Evolutionary conservation across 1,140 invertebrate genomes (phyloP).

Genomic region (Macrotrachela quadricornifera): DNA sequence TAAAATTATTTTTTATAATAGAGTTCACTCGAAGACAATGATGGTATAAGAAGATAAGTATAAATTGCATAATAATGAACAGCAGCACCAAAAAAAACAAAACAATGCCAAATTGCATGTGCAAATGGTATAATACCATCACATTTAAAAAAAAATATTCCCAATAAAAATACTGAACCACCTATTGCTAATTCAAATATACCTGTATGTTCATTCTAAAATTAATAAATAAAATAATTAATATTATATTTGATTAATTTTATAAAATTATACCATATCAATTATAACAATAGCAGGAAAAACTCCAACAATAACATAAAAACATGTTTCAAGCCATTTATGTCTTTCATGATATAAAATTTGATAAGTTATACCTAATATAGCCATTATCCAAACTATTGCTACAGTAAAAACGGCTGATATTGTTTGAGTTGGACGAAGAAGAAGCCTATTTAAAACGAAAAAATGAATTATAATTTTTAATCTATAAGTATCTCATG

Average conservation of each 20-base stretch:
- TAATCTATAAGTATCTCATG: background rate
- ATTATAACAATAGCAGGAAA: constrained; percentile 43
- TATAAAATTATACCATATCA: constrained; percentile 9
- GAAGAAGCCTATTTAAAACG: no score
- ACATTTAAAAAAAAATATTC: constrained; percentile 75
- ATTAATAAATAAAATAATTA: constrained; percentile 6
- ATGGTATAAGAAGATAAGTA: constrained; percentile 13
- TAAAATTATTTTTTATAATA: no score
- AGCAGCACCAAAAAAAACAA: constrained; percentile 60
- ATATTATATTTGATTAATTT: background rate
- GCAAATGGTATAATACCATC: constrained; percentile 78
- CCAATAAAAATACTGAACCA: constrained; percentile 58
- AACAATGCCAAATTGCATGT: constrained; percentile 86
- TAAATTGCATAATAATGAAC: constrained; percentile 48
- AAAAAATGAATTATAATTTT: no score
- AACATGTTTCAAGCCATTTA: constrained; percentile 67
- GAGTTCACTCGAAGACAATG: no score
- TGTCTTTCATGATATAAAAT: constrained; percentile 71
- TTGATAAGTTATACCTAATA: constrained; percentile 67
- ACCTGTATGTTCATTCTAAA: constrained; percentile 48
- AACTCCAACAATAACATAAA: constrained; percentile 68
- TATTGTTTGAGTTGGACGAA: background rate
- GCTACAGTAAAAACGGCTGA: constrained; percentile 27
- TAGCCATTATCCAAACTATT: constrained; percentile 57
- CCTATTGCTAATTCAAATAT: constrained; percentile 58